A percentile compares a stretch with the other conserved stretches of the same genome.
Evolutionary conservation across 2,797 vertebrate genomes (phyloP).

Genomic region (Lophius americanus): DNA sequence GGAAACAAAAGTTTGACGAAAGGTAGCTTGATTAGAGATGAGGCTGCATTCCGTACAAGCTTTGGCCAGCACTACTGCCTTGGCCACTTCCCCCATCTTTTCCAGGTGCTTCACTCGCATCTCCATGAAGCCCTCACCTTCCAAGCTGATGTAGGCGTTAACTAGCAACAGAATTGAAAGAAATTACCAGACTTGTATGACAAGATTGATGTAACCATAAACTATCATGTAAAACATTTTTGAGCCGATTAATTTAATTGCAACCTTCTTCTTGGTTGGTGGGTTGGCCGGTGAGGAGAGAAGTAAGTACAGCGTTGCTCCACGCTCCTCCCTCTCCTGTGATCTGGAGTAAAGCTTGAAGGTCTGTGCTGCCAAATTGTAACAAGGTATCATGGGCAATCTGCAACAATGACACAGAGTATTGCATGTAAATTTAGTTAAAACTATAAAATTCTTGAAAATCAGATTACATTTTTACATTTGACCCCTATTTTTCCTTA

Average conservation of each 20-base stretch:
- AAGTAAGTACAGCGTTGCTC: conserved; percentile 92
- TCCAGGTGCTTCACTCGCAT: conserved; percentile 97
- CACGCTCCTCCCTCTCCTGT: conserved; percentile 93
- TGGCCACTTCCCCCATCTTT: conserved; percentile 92
- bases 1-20: conserved; percentile 93
- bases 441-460: not conserved
- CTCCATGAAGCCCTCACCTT: conserved; percentile 96
- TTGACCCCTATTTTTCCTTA: not conserved
- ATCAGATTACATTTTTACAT: not conserved
- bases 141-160: conserved; percentile 91
- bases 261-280: conserved; percentile 91
- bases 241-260: conserved; percentile 13
- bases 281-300: conserved; percentile 90
- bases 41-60: conserved; percentile 89
- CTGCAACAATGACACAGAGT: conserved; percentile 72
- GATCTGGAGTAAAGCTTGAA: conserved; percentile 93
- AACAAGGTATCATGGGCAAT: conserved; percentile 91
- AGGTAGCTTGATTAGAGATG: conserved; percentile 89
- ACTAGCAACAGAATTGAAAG: conserved; percentile 64
- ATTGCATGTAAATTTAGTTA: not conserved
- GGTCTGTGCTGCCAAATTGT: conserved; percentile 94
- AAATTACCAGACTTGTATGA: conserved; percentile 1
- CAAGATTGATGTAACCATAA: not conserved
- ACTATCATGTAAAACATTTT: not conserved
- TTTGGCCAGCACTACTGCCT: conserved; percentile 93